Evolutionary conservation across 2,113 vertebrate species (phyloP), one percentile per base, ranked within the genome.

Genomic region (Chionomys nivalis): DNA sequence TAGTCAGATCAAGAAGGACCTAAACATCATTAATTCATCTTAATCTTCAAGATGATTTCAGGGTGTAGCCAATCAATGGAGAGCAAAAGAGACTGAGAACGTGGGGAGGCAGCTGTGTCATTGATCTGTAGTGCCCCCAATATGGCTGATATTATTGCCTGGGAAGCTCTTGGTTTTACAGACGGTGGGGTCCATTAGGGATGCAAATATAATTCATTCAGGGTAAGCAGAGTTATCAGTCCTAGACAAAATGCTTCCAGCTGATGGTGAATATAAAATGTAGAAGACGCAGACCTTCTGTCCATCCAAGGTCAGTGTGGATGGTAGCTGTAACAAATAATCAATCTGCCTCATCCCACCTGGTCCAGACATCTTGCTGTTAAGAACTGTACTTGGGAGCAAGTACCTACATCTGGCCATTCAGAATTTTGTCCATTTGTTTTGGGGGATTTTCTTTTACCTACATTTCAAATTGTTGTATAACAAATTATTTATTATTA

Each of bases 231-330:
- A 21, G 17, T 47, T 24, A 85, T 83, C 47, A 87, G 28, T 83
- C 24, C 93, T 83, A 85, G 17, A 17, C 82, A 94, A 96, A 65
- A 12, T 47, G 13, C n/a, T 89, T 91, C 23, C 10, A 92, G 42
- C 12, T 93, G 47, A 68, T 96, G 83, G 89, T 52, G 86, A 44
- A 16, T 86, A 19, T 23, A 26, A 94, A 39, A 85, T 89, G 83
- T 94, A 28, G 19, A 42, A 78, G 93, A 78, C 31, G 86, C 3
- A 92, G 17, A 94, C 6, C 58, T 85, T 61, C 33, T 24, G 95
- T 39, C 93, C 19, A 94, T 88, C 88, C 61, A 78, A 66, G 61
- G 39, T 86, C 28, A 47, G 61, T 1, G 16, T 2, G 0, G 13
- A 66, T 33, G 16, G 61, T 42, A 33, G 26, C 39, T 11, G 28